phyloP scores from a whole-genome alignment of 2,888 invertebrate genomes.

The Oconnorella tubifera region DNA sequence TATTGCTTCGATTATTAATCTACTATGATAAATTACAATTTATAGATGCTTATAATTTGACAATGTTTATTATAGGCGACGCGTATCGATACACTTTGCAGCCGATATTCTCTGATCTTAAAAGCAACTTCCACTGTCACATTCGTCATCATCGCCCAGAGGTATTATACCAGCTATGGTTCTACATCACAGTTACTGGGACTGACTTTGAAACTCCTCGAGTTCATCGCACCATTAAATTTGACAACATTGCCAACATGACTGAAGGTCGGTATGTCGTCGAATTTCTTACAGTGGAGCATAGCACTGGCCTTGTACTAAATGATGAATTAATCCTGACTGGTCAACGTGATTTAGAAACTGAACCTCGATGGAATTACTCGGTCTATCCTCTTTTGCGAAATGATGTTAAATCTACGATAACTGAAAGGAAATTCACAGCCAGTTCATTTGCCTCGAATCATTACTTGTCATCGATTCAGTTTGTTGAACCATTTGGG shows the following conservation, averaged over 20 bases:
- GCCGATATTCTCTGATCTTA: conserved; percentile 44
- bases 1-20: too few species aligned
- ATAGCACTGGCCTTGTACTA: conserved; percentile 36
- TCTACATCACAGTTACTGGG: conserved; percentile 42
- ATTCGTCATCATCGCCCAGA: conserved; percentile 24
- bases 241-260: conserved; percentile 16
- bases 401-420: not conserved
- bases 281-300: conserved; percentile 41
- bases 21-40: too few species aligned
- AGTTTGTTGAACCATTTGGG: conserved; percentile 44
- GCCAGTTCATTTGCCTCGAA: conserved; percentile 34
- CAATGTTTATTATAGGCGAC: conserved; percentile 5
- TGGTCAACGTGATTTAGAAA: conserved; percentile 31
- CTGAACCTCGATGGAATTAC: conserved; percentile 20
- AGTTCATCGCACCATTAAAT: conserved; percentile 20
- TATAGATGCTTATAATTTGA: too few species aligned
- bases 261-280: conserved; percentile 15
- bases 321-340: conserved; percentile 45
- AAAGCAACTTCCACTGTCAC: conserved; percentile 35
- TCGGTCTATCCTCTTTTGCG: conserved; percentile 17
- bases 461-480: conserved; percentile 30
- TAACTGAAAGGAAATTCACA: not conserved
- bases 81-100: conserved; percentile 46
- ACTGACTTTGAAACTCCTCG: conserved; percentile 29
- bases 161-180: conserved; percentile 40